Percentiles rank a stretch among this genome's conserved stretches.
phyloP scores from a whole-genome alignment of 2,113 vertebrate species.

The Pluvianellus socialis region DNA sequence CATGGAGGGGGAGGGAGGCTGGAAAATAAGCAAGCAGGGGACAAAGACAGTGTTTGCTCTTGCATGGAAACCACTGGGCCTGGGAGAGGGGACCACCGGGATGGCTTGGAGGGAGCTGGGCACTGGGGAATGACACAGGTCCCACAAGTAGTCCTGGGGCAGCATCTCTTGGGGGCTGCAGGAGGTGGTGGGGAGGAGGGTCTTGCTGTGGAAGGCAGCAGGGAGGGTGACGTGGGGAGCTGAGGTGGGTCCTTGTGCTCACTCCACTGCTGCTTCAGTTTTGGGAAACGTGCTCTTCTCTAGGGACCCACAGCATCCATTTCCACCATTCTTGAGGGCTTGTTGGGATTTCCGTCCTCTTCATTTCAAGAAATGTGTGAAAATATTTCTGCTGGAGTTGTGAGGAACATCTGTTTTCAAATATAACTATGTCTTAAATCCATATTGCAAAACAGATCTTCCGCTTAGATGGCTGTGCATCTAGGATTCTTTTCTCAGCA shows the following conservation, averaged over 20 bases:
- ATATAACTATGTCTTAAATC: neutral
- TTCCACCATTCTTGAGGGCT: neutral
- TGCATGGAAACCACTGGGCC: neutral
- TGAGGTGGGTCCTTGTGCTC: neutral
- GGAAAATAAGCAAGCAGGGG: neutral
- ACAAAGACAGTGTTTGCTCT: neutral
- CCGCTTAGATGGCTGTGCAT: rapidly evolving
- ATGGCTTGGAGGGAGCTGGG: neutral
- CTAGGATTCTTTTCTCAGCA: neutral
- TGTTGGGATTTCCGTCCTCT: neutral
- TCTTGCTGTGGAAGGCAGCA: neutral
- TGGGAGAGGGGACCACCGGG: neutral
- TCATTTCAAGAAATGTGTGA: neutral
- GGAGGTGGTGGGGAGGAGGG: neutral
- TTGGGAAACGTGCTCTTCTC: rapidly evolving
- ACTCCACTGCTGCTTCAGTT: rapidly evolving
- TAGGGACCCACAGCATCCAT: neutral
- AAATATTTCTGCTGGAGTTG: neutral
- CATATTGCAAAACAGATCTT: neutral
- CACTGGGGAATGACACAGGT: neutral
- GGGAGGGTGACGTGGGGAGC: neutral
- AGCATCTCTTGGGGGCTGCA: neutral
- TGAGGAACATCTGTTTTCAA: neutral
- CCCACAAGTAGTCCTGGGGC: neutral
- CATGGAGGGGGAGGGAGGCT: neutral